Conservation (phyloP, 2,113 vertebrate genomes). For the Phoxinus phoxinus region DNA sequence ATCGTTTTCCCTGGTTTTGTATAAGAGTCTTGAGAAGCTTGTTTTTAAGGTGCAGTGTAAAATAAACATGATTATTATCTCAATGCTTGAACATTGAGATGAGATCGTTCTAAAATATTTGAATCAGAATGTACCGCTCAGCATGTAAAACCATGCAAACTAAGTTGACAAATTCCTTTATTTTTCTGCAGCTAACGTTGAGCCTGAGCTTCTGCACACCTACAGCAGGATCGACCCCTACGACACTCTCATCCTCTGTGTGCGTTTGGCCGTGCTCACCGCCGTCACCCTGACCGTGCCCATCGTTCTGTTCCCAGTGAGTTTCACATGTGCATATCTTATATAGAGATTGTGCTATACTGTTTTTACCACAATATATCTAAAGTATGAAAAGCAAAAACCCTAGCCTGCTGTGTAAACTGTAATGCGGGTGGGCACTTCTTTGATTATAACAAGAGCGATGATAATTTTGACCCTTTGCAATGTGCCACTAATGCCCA, state of each 20-base stretch:
- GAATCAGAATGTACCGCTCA: neutral
- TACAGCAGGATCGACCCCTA: constrained; percentile 91
- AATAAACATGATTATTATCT: neutral
- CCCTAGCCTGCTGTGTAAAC: neutral
- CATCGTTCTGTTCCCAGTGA: constrained; percentile 95
- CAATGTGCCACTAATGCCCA: neutral
- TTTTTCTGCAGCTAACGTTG: constrained; percentile 79
- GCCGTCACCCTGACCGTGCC: constrained; percentile 96
- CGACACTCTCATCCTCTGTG: constrained; percentile 91
- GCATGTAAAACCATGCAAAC: neutral
- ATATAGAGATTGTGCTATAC: neutral
- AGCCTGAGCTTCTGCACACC: constrained; percentile 93
- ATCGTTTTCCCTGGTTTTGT: neutral
- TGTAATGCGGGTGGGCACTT: neutral
- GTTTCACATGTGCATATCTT: constrained; percentile 50
- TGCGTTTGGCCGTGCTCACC: constrained; percentile 92
- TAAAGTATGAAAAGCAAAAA: neutral
- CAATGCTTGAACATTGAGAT: neutral
- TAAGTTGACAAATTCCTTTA: constrained; percentile 1
- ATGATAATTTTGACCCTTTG: neutral
- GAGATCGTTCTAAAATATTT: neutral
- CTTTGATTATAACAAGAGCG: neutral
- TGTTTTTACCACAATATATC: neutral
- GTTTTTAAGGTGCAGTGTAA: neutral
- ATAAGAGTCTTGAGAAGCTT: neutral